phyloP scores from a whole-genome alignment of 2,888 invertebrate genomes.

The Diarsia rubi region DNA sequence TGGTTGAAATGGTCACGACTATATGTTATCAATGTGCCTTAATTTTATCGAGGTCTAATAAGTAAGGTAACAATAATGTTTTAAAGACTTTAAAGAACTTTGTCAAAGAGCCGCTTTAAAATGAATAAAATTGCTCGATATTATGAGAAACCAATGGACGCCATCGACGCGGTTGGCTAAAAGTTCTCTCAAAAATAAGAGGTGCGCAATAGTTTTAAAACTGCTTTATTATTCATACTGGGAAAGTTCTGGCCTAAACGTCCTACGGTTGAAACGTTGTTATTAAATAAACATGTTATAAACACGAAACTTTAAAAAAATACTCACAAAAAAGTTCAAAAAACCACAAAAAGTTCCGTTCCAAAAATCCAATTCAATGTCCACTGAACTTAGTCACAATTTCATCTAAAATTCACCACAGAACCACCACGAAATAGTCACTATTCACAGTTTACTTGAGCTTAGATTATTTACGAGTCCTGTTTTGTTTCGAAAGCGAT shows the following conservation, averaged over 20 bases:
- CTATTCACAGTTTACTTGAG: neutral
- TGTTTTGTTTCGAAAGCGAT: constrained; percentile 1
- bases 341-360: constrained; percentile 5
- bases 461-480: constrained; percentile 25
- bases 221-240: neutral
- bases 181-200: neutral
- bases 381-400: constrained; percentile 36
- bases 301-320: neutral
- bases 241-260: neutral
- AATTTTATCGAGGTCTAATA: neutral
- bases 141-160: neutral
- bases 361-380: constrained; percentile 45
- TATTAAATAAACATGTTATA: neutral
- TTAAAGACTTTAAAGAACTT: neutral
- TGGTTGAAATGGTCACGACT: neutral
- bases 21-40: neutral
- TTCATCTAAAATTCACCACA: constrained; percentile 23
- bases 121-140: neutral
- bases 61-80: constrained; percentile 2
- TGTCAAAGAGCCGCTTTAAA: neutral
- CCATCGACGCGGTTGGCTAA: neutral
- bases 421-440: constrained; percentile 8
- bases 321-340: constrained; percentile 50
- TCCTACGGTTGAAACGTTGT: neutral
- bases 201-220: neutral